A percentile compares a stretch with the other conserved stretches of the same genome.
Conservation (phyloP, 2,113 vertebrate genomes). For the Phainopepla nitens region DNA sequence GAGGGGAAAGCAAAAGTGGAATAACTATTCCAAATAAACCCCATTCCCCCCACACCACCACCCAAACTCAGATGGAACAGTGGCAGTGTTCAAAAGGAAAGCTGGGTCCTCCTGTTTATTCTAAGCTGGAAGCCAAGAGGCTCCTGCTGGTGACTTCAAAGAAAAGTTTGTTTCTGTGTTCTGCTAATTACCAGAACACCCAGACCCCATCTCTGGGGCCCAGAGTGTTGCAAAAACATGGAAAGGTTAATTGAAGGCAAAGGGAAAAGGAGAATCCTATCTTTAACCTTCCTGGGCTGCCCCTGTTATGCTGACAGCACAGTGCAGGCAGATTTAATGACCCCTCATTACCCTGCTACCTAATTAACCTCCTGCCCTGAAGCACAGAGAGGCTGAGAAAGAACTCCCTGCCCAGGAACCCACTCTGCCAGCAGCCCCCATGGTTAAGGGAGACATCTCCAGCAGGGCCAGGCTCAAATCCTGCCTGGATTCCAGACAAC, state of each 20-base stretch:
- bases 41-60: too few species aligned
- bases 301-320: constrained; percentile 38
- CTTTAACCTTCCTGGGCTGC: constrained; percentile 19
- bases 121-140: neutral
- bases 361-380: constrained; percentile 65
- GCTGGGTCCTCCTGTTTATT: neutral
- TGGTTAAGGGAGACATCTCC: neutral
- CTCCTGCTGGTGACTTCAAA: neutral
- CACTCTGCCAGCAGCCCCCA: neutral
- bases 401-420: neutral
- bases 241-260: constrained; percentile 67
- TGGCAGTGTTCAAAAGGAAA: neutral
- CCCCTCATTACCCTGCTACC: constrained; percentile 47
- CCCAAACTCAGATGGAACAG: neutral
- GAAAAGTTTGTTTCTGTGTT: constrained; percentile 12
- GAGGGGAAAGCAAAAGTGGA: neutral
- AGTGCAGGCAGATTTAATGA: constrained; percentile 48
- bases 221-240: neutral
- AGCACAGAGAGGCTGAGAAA: neutral
- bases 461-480: neutral
- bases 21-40: neutral
- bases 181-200: constrained; percentile 43
- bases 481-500: neutral
- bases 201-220: neutral
- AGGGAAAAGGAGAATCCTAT: constrained; percentile 14